Base-by-base conservation (phyloP, 2,888 invertebrate genomes). In the Hoplodrina blanda region DNA sequence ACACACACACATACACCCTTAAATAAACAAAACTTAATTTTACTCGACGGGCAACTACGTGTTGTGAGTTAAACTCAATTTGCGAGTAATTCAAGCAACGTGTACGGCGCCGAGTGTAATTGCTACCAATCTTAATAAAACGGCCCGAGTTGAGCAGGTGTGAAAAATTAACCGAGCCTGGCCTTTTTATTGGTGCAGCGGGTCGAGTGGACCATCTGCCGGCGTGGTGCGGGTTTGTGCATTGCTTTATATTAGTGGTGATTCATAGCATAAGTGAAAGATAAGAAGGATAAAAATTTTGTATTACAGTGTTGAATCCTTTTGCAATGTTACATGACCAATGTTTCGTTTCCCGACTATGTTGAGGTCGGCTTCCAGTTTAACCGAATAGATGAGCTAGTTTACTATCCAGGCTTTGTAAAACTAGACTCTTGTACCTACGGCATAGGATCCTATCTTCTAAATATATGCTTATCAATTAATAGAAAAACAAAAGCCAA, bases 91-190 rank as follows among this genome's bases (percentile, higher is more conserved):
- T 76, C 63, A 61, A 65, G 62, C 69, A 74, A 60, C 75, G 68
- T 59, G 71, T 63, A 62, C 63, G 62, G 71, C 37, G 69, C 61
- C 69, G 63, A 59, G 60, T 68, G 50, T 85, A 88, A 89, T 87
- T 88, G 85, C 81, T 59, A 71, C 81, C 83, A 84, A 85, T 84
- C 81, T 78, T 89, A 86, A 89, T 87, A 73, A 85, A 85, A 81
- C 76, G 82, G 41, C 67, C 74, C 53, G 71, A 52, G 46, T 55
- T 57, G 59, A 78, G 88, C 89, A 89, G 90, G 87, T 89, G 90
- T 80, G 67, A 82, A 74, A 82, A 86, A 88, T 89, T 88, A 80
- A 80, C 81, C 73, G 49, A 63, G 55, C 11, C 2, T 60, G 78
- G 82, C 81, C 80, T 83, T 77, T 83, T 85, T 80, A 83, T 83